These are phyloP conservation scores for Phoxinus phoxinus DNA, from an alignment of 2,113 vertebrate genomes.

Conservation along the genomic window DNA sequence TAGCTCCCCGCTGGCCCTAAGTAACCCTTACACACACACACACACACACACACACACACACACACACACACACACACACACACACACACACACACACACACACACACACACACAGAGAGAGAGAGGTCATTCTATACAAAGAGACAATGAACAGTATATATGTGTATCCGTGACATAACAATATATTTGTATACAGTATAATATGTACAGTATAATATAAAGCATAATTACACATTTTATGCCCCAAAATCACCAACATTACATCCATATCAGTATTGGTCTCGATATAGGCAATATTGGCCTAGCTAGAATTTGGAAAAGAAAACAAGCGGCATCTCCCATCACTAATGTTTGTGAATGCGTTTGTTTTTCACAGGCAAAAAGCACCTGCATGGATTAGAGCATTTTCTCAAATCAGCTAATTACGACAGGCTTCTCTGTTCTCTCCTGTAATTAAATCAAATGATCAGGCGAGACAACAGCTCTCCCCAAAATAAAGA, in stretches of 20 bases:
- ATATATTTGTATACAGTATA: no score
- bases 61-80: no score
- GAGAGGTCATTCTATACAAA: no score
- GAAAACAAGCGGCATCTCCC: background rate
- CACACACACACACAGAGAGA: no score
- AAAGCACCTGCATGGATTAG: constrained; percentile 69
- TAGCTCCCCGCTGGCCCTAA: constrained; percentile 27
- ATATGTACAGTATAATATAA: no score
- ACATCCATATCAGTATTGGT: background rate
- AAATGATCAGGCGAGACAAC: constrained; percentile 66
- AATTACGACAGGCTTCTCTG: constrained; percentile 70
- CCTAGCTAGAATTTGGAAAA: background rate
- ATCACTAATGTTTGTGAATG: constrained; percentile 52
- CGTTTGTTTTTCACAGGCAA: constrained; percentile 53
- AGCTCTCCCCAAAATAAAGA: constrained; percentile 60
- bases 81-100: no score
- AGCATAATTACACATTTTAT: background rate
- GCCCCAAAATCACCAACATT: background rate
- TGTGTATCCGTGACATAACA: no score
- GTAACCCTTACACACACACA: constrained; percentile 15
- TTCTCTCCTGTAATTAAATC: constrained; percentile 73
- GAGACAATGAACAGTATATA: no score
- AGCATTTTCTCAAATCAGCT: constrained; percentile 75
- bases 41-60: background rate
- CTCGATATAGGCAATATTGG: background rate